Evolutionary conservation across 2,113 vertebrate species (phyloP).

Genomic region (Vombatus ursinus): DNA sequence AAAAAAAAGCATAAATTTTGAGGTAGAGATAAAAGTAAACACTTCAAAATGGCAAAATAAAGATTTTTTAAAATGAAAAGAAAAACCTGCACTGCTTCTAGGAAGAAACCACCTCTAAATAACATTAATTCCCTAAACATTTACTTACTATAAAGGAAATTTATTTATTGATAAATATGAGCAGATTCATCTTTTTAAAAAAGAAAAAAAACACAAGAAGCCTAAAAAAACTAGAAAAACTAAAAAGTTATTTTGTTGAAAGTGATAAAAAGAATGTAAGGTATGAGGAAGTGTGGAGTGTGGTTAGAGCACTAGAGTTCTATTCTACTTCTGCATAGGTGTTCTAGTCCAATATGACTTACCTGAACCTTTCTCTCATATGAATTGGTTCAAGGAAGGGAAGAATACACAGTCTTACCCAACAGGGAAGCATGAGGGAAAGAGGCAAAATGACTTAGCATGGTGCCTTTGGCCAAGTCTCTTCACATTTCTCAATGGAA

Average conservation of each 20-base stretch:
- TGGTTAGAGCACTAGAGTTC: not conserved
- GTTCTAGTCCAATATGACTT: not conserved
- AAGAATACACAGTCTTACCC: not conserved
- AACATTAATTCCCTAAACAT: not conserved
- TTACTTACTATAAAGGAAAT: slow-evolving; percentile 11
- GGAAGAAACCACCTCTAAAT: slow-evolving; percentile 31
- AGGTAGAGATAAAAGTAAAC: slow-evolving; percentile 27
- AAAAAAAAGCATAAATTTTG: slow-evolving; percentile 30
- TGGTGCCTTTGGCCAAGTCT: not conserved
- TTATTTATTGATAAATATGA: slow-evolving; percentile 24
- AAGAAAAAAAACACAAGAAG: not conserved
- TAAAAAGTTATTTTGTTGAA: slow-evolving; percentile 40
- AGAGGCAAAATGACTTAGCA: not conserved
- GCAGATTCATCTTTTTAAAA: not conserved
- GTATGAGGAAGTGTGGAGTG: slow-evolving; percentile 35
- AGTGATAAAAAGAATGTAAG: not conserved
- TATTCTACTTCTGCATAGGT: not conserved
- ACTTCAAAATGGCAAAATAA: not conserved
- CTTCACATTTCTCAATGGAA: not conserved
- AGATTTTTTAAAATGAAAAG: not conserved
- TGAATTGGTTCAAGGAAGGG: not conserved
- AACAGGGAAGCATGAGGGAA: not conserved
- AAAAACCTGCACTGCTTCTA: not conserved
- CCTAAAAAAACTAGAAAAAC: not conserved
- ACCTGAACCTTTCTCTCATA: not conserved